Conservation (phyloP, 2,797 vertebrate genomes). For the Semotilus atromaculatus region DNA sequence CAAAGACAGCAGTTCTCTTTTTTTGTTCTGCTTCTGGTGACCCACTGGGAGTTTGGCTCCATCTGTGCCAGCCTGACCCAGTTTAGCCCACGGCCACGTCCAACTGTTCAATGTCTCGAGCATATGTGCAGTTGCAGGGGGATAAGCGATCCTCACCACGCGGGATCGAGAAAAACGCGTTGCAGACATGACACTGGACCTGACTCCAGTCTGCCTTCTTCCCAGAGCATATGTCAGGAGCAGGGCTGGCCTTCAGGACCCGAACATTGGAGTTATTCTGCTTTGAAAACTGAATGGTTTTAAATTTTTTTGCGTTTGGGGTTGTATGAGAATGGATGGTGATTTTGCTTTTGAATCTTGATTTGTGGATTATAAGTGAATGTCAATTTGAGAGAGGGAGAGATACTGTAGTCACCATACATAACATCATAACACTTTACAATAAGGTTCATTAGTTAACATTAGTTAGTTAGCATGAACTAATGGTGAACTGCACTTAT, state of each 20-base stretch:
- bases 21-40: slow-evolving; percentile 74
- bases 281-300: slow-evolving; percentile 1
- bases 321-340: neutral
- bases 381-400: neutral
- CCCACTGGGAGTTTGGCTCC: slow-evolving; percentile 80
- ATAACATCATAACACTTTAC: neutral
- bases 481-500: too few species aligned
- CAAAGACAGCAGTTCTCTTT: slow-evolving; percentile 52
- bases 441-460: too few species aligned
- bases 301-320: neutral
- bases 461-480: too few species aligned
- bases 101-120: slow-evolving; percentile 83
- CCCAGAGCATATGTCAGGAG: slow-evolving; percentile 71
- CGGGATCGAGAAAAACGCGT: slow-evolving; percentile 72
- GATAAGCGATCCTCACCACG: slow-evolving; percentile 74
- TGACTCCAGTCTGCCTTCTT: slow-evolving; percentile 61
- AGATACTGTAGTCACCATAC: too few species aligned
- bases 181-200: slow-evolving; percentile 77
- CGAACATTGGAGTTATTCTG: slow-evolving; percentile 57
- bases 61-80: slow-evolving; percentile 85
- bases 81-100: slow-evolving; percentile 84
- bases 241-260: slow-evolving; percentile 61
- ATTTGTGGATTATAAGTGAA: neutral
- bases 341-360: slow-evolving; percentile 16
- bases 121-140: slow-evolving; percentile 83